Percentiles rank a stretch among this genome's conserved stretches.
Evolutionary conservation across 2,797 vertebrate genomes (phyloP).

Genomic region (Sebastes melanostomus): DNA sequence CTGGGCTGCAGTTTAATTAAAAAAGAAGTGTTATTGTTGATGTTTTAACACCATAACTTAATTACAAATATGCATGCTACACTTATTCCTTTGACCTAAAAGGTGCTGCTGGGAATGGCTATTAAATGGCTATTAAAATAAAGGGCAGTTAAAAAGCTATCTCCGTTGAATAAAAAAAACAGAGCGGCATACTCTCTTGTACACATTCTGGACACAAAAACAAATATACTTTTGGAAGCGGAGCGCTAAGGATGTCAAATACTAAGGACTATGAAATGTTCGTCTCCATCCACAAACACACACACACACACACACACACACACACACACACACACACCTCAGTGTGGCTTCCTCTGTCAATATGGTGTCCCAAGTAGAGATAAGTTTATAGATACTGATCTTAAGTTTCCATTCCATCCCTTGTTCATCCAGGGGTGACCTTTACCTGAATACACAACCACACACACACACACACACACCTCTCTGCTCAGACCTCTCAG

Average conservation of each 20-base stretch:
- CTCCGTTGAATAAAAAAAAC: not conserved
- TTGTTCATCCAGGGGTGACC: conserved; percentile 48
- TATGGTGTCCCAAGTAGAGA: conserved; percentile 24
- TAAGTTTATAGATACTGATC: conserved; percentile 41
- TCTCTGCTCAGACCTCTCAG: not conserved
- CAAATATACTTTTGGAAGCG: not conserved
- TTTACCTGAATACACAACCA: conserved; percentile 8
- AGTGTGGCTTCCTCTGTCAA: conserved; percentile 36
- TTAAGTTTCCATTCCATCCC: conserved; percentile 21
- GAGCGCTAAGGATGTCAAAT: not conserved
- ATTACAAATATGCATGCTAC: not conserved
- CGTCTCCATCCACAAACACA: not conserved
- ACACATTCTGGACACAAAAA: not conserved
- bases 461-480: not conserved
- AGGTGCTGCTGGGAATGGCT: not conserved
- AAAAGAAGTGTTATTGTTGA: not conserved
- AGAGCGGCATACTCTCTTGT: not conserved
- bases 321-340: not conserved
- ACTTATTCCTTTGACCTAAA: not conserved
- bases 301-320: not conserved
- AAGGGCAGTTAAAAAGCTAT: not conserved
- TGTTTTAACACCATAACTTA: not conserved
- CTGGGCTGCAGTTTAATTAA: conserved; percentile 10
- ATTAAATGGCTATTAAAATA: conserved; percentile 1
- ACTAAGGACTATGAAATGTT: not conserved